Conservation (phyloP, 2,113 vertebrate genomes). For the Microcebus tavaratra region DNA sequence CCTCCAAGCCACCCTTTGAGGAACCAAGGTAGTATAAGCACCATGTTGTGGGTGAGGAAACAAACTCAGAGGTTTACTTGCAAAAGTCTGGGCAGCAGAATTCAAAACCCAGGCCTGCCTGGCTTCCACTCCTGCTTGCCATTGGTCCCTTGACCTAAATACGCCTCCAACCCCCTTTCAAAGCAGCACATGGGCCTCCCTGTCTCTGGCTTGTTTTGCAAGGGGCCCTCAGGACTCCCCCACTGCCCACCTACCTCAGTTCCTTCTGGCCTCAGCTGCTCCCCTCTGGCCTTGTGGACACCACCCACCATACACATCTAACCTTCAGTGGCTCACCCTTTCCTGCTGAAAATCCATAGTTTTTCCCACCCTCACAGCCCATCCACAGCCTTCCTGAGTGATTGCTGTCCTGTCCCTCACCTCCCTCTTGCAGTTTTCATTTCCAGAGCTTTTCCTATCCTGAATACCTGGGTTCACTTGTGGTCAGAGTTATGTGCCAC, state of each 20-base stretch:
- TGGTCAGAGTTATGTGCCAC: rapidly evolving
- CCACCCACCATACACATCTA: rapidly evolving
- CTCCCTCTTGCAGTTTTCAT: neutral
- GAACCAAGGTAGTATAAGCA: neutral
- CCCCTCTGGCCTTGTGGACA: neutral
- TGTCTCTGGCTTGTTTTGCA: neutral
- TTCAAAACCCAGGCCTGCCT: neutral
- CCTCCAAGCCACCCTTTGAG: neutral
- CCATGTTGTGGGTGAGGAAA: neutral
- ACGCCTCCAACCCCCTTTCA: neutral
- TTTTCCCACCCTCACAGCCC: neutral
- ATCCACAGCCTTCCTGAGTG: neutral
- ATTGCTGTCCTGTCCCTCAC: too few species aligned
- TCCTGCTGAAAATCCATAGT: neutral
- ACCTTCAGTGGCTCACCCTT: neutral
- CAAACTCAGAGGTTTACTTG: neutral
- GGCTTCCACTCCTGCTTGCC: neutral
- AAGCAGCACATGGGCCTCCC: rapidly evolving
- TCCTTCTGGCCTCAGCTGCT: neutral
- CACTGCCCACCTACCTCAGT: too few species aligned
- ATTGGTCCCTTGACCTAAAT: neutral
- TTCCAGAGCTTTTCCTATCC: neutral
- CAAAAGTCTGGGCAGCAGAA: neutral
- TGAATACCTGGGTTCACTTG: too few species aligned
- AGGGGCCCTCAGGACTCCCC: neutral